A percentile compares a stretch with the other conserved stretches of the same genome.
phyloP scores from a whole-genome alignment of 1,140 invertebrate genomes.

The Drosophila sucinea region DNA sequence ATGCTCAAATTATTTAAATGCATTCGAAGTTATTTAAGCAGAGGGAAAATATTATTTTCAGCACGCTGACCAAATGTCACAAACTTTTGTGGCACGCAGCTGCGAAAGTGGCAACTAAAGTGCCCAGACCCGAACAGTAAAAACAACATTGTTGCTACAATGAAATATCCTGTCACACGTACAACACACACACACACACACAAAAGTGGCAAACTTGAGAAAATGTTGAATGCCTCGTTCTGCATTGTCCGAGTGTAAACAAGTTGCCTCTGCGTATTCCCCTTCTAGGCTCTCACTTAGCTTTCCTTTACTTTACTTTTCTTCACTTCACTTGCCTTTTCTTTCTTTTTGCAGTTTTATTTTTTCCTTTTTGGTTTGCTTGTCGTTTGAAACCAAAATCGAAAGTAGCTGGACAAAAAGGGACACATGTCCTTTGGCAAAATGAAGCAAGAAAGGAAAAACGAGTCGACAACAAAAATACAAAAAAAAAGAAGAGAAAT shows the following conservation, averaged over 20 bases:
- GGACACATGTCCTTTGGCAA: conserved; percentile 70
- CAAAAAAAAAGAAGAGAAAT: conserved; percentile 4
- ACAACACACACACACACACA: conserved; percentile 9
- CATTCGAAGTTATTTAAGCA: conserved; percentile 51
- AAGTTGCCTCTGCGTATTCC: conserved; percentile 35
- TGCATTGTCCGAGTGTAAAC: conserved; percentile 56
- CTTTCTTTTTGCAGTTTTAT: conserved; percentile 24
- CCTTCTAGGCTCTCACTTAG: background rate
- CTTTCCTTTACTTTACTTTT: background rate
- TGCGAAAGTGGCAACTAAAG: conserved; percentile 47
- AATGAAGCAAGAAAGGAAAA: conserved; percentile 22
- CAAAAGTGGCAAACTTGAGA: conserved; percentile 65
- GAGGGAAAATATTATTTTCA: conserved; percentile 51
- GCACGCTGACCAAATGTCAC: conserved; percentile 29
- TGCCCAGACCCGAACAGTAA: conserved; percentile 50
- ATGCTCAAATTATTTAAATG: conserved; percentile 68
- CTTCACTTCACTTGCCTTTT: conserved; percentile 3
- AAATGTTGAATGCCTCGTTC: conserved; percentile 58
- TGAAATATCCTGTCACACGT: conserved; percentile 61
- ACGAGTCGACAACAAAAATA: background rate
- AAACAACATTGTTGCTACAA: conserved; percentile 71
- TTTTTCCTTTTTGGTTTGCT: conserved; percentile 40
- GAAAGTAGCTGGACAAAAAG: conserved; percentile 63
- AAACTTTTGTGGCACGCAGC: conserved; percentile 57
- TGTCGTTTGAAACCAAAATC: conserved; percentile 47